Evolutionary conservation across 2,888 invertebrate species (phyloP).

Genomic region (Spatulosminthurus flaviceps): DNA sequence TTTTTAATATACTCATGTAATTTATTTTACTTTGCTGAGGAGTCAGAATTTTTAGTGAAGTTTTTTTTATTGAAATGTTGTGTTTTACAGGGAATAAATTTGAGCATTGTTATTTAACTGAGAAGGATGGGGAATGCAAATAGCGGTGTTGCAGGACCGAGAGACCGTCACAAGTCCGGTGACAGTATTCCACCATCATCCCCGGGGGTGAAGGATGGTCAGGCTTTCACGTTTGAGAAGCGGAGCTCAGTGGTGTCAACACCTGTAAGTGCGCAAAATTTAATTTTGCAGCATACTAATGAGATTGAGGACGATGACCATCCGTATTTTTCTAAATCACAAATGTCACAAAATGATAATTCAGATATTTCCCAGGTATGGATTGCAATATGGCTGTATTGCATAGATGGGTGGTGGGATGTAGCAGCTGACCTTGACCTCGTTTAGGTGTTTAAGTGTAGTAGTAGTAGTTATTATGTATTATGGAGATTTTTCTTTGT

Average conservation of each 20-base stretch:
- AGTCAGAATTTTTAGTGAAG: too few relatives aligned
- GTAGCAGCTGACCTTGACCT: neutral
- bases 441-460: constrained; percentile 17
- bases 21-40: too few relatives aligned
- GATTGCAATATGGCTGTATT: neutral
- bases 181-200: constrained; percentile 70
- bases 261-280: constrained; percentile 67
- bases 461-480: neutral
- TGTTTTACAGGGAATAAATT: too few relatives aligned
- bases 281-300: constrained; percentile 75
- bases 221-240: constrained; percentile 87
- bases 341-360: constrained; percentile 21
- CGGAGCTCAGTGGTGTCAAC: constrained; percentile 69
- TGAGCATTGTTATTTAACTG: neutral
- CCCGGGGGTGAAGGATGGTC: constrained; percentile 72
- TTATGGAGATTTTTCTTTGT: constrained; percentile 36
- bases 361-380: neutral
- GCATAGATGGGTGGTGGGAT: neutral
- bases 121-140: constrained; percentile 77
- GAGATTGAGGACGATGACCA: constrained; percentile 86
- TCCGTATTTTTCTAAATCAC: constrained; percentile 70
- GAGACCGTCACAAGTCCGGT: constrained; percentile 80
- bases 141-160: constrained; percentile 63
- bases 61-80: too few relatives aligned
- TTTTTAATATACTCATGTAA: too few relatives aligned